phyloP scores from a whole-genome alignment of 2,797 vertebrate species.

The Hydrophis major region DNA sequence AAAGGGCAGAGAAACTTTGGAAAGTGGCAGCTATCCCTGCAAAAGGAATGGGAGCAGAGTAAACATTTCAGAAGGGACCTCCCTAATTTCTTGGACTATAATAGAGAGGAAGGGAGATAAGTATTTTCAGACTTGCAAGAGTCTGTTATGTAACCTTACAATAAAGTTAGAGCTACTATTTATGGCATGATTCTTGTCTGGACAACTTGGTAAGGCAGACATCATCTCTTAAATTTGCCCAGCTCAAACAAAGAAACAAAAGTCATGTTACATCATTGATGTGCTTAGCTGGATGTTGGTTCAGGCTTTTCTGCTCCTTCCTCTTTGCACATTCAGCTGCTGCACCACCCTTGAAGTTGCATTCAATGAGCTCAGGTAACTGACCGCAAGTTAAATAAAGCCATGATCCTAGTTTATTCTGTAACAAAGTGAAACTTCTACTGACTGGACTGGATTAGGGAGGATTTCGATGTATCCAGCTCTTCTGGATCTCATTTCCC shows the following conservation, averaged over 20 bases:
- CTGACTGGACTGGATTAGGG: background rate
- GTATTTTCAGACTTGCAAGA: background rate
- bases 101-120: background rate
- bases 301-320: background rate
- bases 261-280: background rate
- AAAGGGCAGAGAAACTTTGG: background rate
- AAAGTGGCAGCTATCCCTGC: background rate
- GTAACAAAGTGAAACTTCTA: background rate
- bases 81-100: background rate
- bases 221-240: background rate
- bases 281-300: background rate
- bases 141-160: background rate
- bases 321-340: background rate
- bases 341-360: background rate
- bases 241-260: background rate
- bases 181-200: background rate
- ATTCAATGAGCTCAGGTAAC: background rate
- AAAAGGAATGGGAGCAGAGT: background rate
- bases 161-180: background rate
- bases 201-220: background rate
- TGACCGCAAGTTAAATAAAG: background rate
- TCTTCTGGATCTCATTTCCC: background rate
- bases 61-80: background rate
- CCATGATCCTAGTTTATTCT: background rate
- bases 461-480: background rate